Percentiles rank a stretch among this genome's conserved stretches.
Evolutionary conservation across 1,140 invertebrate species (phyloP).

Genomic region (Cyclina sinensis): DNA sequence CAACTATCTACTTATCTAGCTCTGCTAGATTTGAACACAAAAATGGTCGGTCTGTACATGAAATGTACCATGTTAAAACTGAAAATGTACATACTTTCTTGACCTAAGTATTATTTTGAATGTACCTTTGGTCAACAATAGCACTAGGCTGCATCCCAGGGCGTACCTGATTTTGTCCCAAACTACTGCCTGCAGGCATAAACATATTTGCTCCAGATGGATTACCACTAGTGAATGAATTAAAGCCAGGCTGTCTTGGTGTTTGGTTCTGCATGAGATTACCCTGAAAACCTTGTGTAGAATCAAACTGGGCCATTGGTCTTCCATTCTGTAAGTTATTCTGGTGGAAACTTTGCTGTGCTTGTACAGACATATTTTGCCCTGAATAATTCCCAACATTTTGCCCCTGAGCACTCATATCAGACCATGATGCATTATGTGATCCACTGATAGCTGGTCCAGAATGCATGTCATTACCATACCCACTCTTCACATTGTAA

Average conservation of each 20-base stretch:
- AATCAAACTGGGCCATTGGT: neutral
- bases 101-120: neutral
- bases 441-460: neutral
- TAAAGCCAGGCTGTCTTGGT: neutral
- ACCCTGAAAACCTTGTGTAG: neutral
- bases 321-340: neutral
- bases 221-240: neutral
- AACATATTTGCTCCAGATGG: neutral
- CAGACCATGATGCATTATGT: neutral
- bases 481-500: too few relatives aligned
- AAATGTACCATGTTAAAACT: too few relatives aligned
- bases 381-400: neutral
- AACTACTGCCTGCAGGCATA: neutral
- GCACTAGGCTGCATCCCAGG: neutral
- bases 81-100: neutral
- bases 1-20: too few relatives aligned
- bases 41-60: too few relatives aligned
- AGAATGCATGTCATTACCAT: neutral
- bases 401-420: neutral
- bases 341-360: neutral
- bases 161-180: neutral
- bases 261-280: neutral
- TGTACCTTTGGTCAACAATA: neutral
- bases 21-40: too few relatives aligned
- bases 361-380: too few relatives aligned